phyloP scores from a whole-genome alignment of 2,888 invertebrate genomes.

The Catocala fraxini region DNA sequence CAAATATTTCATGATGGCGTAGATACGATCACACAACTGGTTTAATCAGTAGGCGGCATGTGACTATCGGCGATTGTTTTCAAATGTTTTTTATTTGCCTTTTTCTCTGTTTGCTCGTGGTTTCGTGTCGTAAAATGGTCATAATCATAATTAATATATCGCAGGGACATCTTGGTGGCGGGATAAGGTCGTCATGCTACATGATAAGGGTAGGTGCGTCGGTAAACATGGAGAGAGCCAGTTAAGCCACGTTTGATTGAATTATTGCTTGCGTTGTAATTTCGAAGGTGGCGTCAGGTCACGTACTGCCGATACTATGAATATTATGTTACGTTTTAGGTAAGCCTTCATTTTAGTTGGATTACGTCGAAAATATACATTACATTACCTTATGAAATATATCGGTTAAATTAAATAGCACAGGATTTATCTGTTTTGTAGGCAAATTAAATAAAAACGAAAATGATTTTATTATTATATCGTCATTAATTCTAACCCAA shows the following conservation, averaged over 20 bases:
- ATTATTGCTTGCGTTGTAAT: conserved; percentile 80
- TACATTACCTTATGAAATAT: too few relatives aligned
- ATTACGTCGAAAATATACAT: background rate
- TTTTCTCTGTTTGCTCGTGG: conserved; percentile 35
- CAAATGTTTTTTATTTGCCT: conserved; percentile 27
- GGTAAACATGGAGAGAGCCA: conserved; percentile 76
- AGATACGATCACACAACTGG: conserved; percentile 58
- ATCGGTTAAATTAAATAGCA: too few relatives aligned
- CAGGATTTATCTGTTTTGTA: too few relatives aligned
- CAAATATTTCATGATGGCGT: conserved; percentile 48
- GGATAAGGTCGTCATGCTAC: conserved; percentile 62
- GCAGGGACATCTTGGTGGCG: conserved; percentile 45
- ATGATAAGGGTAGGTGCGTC: conserved; percentile 70
- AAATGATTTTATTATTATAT: too few relatives aligned
- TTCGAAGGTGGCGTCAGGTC: conserved; percentile 66
- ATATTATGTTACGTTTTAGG: conserved; percentile 30
- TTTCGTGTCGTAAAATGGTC: conserved; percentile 19
- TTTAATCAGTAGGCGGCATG: conserved; percentile 40
- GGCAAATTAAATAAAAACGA: too few relatives aligned
- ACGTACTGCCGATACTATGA: conserved; percentile 69
- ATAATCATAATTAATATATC: conserved; percentile 47
- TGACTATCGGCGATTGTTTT: conserved; percentile 55
- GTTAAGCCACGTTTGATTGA: conserved; percentile 84
- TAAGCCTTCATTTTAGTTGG: background rate
- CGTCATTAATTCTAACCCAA: too few relatives aligned